A percentile compares a stretch with the other conserved stretches of the same genome.
These are phyloP conservation scores for Halcyon senegalensis DNA, from an alignment of 2,113 vertebrate genomes.

Conservation along the genomic window DNA sequence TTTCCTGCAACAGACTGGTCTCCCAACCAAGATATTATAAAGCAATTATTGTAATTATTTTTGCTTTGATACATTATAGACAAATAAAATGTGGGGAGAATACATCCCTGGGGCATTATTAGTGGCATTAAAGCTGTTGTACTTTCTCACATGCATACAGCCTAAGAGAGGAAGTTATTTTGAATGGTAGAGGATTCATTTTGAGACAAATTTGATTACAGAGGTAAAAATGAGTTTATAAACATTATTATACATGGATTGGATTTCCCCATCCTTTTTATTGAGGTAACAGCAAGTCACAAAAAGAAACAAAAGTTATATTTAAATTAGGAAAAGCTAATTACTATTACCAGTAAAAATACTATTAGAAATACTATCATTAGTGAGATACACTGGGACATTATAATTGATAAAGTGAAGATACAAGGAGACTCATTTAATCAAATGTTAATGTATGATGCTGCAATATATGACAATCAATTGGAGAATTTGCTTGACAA, in stretches of 20 bases:
- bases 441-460: not conserved
- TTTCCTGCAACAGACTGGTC: slow-evolving; percentile 30
- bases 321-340: not conserved
- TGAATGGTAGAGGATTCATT: not conserved
- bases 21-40: slow-evolving; percentile 16
- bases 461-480: not conserved
- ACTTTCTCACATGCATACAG: not conserved
- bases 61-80: not conserved
- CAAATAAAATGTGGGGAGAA: not conserved
- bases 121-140: not conserved
- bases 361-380: not conserved
- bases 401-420: not conserved
- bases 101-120: not conserved
- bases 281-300: not conserved
- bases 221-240: not conserved
- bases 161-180: not conserved
- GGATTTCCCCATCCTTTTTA: not conserved
- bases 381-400: not conserved
- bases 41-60: not conserved
- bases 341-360: not conserved
- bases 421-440: not conserved
- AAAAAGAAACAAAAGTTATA: not conserved
- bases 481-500: not conserved
- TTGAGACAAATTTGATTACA: not conserved
- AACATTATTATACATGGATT: not conserved